Percentiles rank a stretch among this genome's conserved stretches.
Evolutionary conservation across 2,888 invertebrate species (phyloP).

Genomic region (Leptopilina myrica): DNA sequence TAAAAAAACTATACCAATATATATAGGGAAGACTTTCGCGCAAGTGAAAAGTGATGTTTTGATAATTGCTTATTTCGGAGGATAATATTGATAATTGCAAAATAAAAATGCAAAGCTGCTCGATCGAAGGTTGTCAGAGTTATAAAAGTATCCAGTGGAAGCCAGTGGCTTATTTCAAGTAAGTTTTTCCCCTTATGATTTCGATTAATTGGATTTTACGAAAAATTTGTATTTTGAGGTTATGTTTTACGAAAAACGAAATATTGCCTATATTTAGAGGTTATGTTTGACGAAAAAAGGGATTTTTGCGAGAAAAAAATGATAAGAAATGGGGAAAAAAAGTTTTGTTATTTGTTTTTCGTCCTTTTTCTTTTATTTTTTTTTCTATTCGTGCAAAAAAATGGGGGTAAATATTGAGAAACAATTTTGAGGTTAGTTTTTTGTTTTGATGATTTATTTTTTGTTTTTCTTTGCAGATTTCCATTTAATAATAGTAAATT

Average conservation of each 20-base stretch:
- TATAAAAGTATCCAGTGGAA: conserved; percentile 43
- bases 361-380: no score
- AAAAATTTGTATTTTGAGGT: no score
- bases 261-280: no score
- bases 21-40: background rate
- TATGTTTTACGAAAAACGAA: no score
- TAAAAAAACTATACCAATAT: no score
- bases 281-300: no score
- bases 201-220: no score
- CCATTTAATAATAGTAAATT: conserved; percentile 51
- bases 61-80: background rate
- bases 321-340: no score
- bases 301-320: no score
- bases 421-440: background rate
- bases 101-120: conserved; percentile 53
- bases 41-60: background rate
- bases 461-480: conserved; percentile 51
- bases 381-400: no score
- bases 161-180: conserved; percentile 54
- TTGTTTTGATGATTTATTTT: background rate
- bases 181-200: conserved; percentile 46
- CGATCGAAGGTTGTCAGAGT: conserved; percentile 54
- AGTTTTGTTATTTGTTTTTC: no score
- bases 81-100: background rate
- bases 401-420: no score